Evolutionary conservation across 2,888 invertebrate genomes (phyloP), one percentile per base, ranked within the genome.

Genomic region (Ormyrus pomaceus): DNA sequence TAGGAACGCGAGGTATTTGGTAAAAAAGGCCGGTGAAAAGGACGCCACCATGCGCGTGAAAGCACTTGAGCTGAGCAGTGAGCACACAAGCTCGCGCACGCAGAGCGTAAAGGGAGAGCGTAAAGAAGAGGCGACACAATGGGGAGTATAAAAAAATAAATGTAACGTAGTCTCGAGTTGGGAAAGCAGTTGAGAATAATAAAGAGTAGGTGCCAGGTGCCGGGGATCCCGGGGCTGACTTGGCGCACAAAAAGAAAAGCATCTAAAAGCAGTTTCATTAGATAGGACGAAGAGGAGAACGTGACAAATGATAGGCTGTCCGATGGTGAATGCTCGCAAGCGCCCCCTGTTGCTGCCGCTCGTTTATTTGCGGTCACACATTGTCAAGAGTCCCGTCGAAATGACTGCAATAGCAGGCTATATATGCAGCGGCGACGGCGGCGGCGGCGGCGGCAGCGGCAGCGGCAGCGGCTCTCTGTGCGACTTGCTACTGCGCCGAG

Each of bases 281-380:
- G 89, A 90, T 87, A 86, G 84, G 86, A 50, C 51, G 46, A 11
- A 69, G 50, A 69, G 51, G 45, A 66, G 72, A 89, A 90, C 88
- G 86, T 90, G 89, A 90, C 90, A 90, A 90, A 90, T 90, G 90
- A 90, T 88, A 87, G 85, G 88, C 89, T 88, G 90, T 90, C 89
- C 86, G 83, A 83, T 84, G 83, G 84, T 89, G 90, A 90, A 90
- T 89, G 86, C 86, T 85, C 85, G 86, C 86, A 86, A 89, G 89
- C 89, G 89, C 90, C 89, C 89, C 89, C 88, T 90, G 89, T 90
- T 88, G 89, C 85, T 89, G 86, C 87, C 85, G 86, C 87, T 88
- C 89, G 89, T 90, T 90, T 90, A 89, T 90, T 90, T 90, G 90
- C 89, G 90, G 90, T 90, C 89, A 86, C 89, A 89, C 89, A 90